Percentiles rank a stretch among this genome's conserved stretches.
phyloP scores from a whole-genome alignment of 2,113 vertebrate genomes.

The Cisticola juncidis region DNA sequence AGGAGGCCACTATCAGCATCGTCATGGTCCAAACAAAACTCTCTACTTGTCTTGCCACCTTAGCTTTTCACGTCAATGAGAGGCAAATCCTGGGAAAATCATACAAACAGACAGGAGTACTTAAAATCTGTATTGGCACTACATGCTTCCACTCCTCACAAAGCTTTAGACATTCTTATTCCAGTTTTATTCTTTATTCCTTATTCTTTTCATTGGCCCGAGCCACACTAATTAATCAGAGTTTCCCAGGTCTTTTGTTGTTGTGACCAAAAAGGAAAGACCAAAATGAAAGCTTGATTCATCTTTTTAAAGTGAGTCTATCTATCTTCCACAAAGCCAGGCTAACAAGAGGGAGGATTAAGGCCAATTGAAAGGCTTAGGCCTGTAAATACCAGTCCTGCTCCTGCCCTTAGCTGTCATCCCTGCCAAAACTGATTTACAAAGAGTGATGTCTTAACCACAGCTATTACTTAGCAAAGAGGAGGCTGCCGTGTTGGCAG shows the following conservation, averaged over 20 bases:
- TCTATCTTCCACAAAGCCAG: slow-evolving; percentile 56
- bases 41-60: slow-evolving; percentile 17
- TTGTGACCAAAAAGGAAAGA: slow-evolving; percentile 35
- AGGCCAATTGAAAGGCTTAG: slow-evolving; percentile 61
- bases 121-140: slow-evolving; percentile 68
- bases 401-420: slow-evolving; percentile 50
- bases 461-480: slow-evolving; percentile 51
- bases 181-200: slow-evolving; percentile 15
- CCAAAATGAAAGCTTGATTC: slow-evolving; percentile 24
- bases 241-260: slow-evolving; percentile 72
- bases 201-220: slow-evolving; percentile 67
- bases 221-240: slow-evolving; percentile 73
- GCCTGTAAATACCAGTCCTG: slow-evolving; percentile 35
- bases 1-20: not conserved
- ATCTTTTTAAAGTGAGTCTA: slow-evolving; percentile 60
- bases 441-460: slow-evolving; percentile 67
- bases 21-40: slow-evolving; percentile 37
- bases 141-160: slow-evolving; percentile 31
- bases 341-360: slow-evolving; percentile 71
- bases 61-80: slow-evolving; percentile 15
- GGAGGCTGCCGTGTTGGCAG: slow-evolving; percentile 24
- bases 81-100: slow-evolving; percentile 74
- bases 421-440: slow-evolving; percentile 66
- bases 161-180: slow-evolving; percentile 68
- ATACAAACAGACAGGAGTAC: slow-evolving; percentile 72